Evolutionary conservation across 2,113 vertebrate species (phyloP), one percentile per base, ranked within the genome.

Genomic region (Fukomys damarensis): DNA sequence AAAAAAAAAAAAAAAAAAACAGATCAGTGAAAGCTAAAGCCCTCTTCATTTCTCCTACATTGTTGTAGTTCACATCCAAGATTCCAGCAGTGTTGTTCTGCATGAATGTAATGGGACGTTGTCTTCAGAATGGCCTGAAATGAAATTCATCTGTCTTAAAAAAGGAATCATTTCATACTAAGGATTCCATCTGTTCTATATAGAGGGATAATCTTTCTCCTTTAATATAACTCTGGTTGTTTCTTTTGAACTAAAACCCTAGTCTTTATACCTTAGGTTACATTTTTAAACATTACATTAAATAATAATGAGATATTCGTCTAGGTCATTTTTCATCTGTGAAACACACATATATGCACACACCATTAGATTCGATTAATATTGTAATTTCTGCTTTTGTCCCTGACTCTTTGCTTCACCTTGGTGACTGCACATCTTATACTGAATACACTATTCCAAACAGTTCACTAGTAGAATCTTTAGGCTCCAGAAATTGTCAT

Each of bases 231-330:
- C 81, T 93, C 68, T 83, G 58, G 56, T 41, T 77, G 16, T 61
- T 95, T 89, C 43, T 59, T 94, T 52, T 93, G 77, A 90, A 58
- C 49, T 52, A 58, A 94, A 94, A 59, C 8, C 54, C 28, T 32
- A n/a, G 9, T 91, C n/a, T 92, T 82, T 0, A 9, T 95, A 46
- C 35, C 56, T 28, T 82, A 52, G 58, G 38, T 92, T 89, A 63
- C 41, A 81, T 35, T 68, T 89, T 54, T 19, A 74, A 70, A 82
- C 20, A 43, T 49, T 65, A 22, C 59, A 87, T 93, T 92, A 91
- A 54, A 43, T 32, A 58, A 65, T 85, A 52, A 86, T 81, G 35
- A 16, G 24, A 79, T 79, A 24, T 35, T 2, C 86, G 22, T 66
- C 1, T 32, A 89, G 61, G 77, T 90, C 7, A 74, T 26, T 89